These are phyloP conservation scores for Bucco capensis DNA, from an alignment of 2,113 vertebrate species.

Conservation along the genomic window DNA sequence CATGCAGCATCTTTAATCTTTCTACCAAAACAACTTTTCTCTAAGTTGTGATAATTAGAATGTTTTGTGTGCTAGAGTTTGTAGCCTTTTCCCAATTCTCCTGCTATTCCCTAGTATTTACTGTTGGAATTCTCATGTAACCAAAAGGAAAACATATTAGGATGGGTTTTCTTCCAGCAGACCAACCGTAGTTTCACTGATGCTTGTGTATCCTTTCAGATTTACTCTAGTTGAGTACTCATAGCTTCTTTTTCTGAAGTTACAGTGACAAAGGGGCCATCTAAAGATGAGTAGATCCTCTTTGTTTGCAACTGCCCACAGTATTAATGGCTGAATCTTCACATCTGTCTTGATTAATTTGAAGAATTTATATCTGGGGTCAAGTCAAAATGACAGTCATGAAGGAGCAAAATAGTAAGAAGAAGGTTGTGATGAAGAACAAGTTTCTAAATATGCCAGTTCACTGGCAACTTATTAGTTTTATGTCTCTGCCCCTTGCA, in stretches of 20 bases:
- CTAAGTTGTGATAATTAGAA: background rate
- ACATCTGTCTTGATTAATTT: background rate
- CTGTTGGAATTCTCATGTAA: background rate
- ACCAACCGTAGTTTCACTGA: background rate
- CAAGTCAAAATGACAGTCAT: background rate
- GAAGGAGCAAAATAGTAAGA: background rate
- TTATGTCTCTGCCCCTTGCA: background rate
- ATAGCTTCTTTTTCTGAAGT: background rate
- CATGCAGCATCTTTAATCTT: background rate
- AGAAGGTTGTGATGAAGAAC: background rate
- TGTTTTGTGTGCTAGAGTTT: slow-evolving; percentile 1
- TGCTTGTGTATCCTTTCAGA: background rate
- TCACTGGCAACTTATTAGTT: background rate
- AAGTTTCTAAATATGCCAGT: background rate
- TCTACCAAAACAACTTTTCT: background rate
- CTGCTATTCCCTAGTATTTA: background rate
- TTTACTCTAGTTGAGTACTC: background rate
- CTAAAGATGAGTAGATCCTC: background rate
- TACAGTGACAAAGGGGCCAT: background rate
- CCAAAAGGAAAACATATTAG: background rate
- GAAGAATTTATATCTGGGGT: background rate
- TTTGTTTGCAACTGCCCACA: background rate
- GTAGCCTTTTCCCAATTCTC: background rate
- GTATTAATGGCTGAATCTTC: background rate
- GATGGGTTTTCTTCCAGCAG: background rate